Percentiles rank a stretch among this genome's conserved stretches.
Conservation (phyloP, 2,113 vertebrate species). For the Tachuris rubrigastra region DNA sequence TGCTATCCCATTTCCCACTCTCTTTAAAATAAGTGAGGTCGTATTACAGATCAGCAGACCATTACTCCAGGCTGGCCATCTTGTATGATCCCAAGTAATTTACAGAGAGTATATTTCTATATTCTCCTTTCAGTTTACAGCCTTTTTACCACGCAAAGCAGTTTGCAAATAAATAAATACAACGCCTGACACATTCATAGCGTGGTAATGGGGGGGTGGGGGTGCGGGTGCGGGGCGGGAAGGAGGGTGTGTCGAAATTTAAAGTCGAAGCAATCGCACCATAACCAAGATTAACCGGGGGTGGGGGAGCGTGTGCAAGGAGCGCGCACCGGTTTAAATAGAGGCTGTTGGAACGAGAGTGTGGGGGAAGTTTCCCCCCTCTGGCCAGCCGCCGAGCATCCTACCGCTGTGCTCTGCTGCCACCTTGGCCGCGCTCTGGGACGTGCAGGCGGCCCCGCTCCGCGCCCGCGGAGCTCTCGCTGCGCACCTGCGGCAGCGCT, state of each 20-base stretch:
- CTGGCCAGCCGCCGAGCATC: neutral
- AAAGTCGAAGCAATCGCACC: neutral
- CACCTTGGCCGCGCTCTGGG: constrained; percentile 71
- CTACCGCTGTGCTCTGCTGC: constrained; percentile 71
- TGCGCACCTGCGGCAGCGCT: neutral
- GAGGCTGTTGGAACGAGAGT: neutral
- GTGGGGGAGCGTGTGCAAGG: neutral
- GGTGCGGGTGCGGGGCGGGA: no score
- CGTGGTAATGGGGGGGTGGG: neutral
- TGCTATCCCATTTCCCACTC: neutral
- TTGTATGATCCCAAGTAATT: neutral
- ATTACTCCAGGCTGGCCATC: neutral
- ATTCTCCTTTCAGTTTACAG: neutral
- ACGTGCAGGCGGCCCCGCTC: constrained; percentile 64
- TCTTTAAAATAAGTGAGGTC: neutral
- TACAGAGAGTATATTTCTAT: neutral
- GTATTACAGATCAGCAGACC: neutral
- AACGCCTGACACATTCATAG: neutral
- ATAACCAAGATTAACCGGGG: neutral
- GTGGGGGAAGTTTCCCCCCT: neutral
- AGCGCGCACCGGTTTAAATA: neutral
- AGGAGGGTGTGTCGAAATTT: neutral
- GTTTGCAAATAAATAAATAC: constrained; percentile 4
- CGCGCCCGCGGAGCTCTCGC: neutral
- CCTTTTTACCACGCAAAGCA: neutral